Conservation (phyloP, 1,140 invertebrate species). For the Drosophila tsacasi region DNA sequence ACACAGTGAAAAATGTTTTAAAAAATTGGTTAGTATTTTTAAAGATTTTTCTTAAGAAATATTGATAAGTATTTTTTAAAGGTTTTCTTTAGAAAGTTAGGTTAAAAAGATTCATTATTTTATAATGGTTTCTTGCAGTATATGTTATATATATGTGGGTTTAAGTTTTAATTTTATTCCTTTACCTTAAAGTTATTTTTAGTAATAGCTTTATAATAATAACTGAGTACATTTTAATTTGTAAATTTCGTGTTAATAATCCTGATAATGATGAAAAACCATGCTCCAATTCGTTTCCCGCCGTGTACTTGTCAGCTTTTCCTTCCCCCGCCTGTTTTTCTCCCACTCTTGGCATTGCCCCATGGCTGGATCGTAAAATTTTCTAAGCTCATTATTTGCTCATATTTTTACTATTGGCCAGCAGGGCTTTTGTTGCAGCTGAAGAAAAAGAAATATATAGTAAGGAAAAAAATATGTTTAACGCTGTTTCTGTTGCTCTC, state of each 20-base stretch:
- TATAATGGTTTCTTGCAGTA: too few species aligned
- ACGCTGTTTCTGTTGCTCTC: constrained; percentile 66
- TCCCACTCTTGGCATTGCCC: constrained; percentile 32
- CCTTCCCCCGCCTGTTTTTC: neutral
- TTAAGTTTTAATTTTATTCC: too few species aligned
- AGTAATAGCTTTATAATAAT: too few species aligned
- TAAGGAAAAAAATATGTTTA: constrained; percentile 61
- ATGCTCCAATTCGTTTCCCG: neutral
- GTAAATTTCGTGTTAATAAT: neutral
- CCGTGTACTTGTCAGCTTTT: neutral
- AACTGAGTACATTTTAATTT: too few species aligned
- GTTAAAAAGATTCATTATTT: too few species aligned
- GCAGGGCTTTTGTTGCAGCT: constrained; percentile 54
- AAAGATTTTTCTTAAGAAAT: neutral
- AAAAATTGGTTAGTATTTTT: neutral
- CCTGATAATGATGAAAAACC: neutral
- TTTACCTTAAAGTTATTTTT: too few species aligned
- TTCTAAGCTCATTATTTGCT: constrained; percentile 82
- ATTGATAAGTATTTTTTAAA: neutral
- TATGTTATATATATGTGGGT: too few species aligned
- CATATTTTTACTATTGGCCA: constrained; percentile 70
- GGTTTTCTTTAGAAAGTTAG: neutral
- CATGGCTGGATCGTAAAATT: constrained; percentile 64
- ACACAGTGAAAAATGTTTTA: neutral
- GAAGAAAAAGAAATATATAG: constrained; percentile 18